Percentiles rank a stretch among this genome's conserved stretches.
These are phyloP conservation scores for Drosophila orena DNA, from an alignment of 1,140 invertebrate species.

Conservation along the genomic window DNA sequence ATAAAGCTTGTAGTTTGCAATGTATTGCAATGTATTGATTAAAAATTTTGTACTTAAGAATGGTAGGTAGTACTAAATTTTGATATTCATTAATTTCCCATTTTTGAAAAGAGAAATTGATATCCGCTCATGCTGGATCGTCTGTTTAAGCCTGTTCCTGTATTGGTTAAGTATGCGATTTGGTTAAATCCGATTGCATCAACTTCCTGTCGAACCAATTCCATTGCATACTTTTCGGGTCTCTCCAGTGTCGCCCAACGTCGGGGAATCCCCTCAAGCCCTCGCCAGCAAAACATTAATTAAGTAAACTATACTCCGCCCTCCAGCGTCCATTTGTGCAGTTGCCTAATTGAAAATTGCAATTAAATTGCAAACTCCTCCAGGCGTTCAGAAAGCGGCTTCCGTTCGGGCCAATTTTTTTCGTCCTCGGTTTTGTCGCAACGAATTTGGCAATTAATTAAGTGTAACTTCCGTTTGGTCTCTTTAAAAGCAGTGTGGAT, in stretches of 20 bases:
- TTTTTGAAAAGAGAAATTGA: no score
- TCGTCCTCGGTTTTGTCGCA: slow-evolving; percentile 10
- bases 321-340: slow-evolving; percentile 36
- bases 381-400: slow-evolving; percentile 19
- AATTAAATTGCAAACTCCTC: slow-evolving; percentile 56
- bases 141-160: background rate
- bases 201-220: slow-evolving; percentile 17
- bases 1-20: no score
- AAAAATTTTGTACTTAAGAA: background rate
- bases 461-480: slow-evolving; percentile 26
- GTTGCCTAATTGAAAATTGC: slow-evolving; percentile 74
- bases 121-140: background rate
- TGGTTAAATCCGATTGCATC: slow-evolving; percentile 15
- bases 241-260: slow-evolving; percentile 6
- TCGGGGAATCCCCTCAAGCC: slow-evolving; percentile 12
- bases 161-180: no score
- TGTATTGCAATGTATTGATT: background rate
- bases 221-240: slow-evolving; percentile 29
- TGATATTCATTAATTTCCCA: no score
- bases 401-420: slow-evolving; percentile 22
- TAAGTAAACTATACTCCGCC: slow-evolving; percentile 42
- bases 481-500: background rate
- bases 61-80: no score
- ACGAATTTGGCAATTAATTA: slow-evolving; percentile 58
- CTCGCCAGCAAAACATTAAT: slow-evolving; percentile 31